These are phyloP conservation scores for Aldrovandia affinis DNA, from an alignment of 2,797 vertebrate genomes.

Conservation along the genomic window DNA sequence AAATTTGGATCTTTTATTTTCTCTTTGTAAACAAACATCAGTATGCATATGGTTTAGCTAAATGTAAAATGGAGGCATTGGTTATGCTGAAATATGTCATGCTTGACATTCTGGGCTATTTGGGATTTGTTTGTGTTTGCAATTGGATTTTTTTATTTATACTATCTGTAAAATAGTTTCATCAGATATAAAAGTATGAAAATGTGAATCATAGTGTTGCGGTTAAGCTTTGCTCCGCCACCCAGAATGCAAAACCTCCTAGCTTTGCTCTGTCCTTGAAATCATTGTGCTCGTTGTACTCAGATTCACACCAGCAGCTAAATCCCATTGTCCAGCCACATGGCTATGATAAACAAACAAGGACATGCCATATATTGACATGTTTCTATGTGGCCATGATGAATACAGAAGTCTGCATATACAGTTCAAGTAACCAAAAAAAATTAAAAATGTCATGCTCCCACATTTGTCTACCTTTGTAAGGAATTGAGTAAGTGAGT, in stretches of 20 bases:
- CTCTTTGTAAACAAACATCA: constrained; percentile 4
- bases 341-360: background rate
- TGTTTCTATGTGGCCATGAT: background rate
- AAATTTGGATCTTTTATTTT: constrained; percentile 13
- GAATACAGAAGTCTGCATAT: background rate
- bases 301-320: background rate
- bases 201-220: background rate
- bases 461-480: background rate
- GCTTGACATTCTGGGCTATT: background rate
- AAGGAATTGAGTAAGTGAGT: background rate
- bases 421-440: background rate
- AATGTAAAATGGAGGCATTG: constrained; percentile 7
- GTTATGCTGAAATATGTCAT: constrained; percentile 7
- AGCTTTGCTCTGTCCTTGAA: background rate
- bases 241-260: background rate
- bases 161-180: background rate
- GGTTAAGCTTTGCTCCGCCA: background rate
- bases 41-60: background rate
- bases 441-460: background rate
- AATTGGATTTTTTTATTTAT: background rate
- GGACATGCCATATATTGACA: background rate
- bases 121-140: constrained; percentile 2
- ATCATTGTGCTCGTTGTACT: background rate
- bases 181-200: background rate
- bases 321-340: background rate